Base-by-base conservation (phyloP, 2,797 vertebrate genomes). In the Sebastiscus albofasciatus region DNA sequence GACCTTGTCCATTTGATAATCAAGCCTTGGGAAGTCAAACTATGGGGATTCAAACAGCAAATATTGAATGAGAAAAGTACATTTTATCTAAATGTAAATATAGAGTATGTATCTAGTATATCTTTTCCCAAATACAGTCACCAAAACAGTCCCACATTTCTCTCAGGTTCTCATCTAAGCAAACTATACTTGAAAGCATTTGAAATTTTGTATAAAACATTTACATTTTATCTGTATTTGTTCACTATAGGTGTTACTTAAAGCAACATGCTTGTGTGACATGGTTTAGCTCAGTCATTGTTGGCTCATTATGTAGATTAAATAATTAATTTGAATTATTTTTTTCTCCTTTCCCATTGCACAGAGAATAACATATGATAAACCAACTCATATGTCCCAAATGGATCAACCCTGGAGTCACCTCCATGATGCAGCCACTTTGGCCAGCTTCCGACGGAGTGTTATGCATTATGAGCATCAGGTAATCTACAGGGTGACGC, bases 391-490 rank as follows among this genome's bases (percentile, higher is more conserved):
- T 65, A 70, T 96, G 2, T 92, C 91, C 34, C 96, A 97, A 70
- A 93, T 88, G 16, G 94, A 96, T 24, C 94, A 97, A 29, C 96
- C 97, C 1, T 97, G 97, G 97, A 91, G 83, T 67, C 95, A 92
- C 7, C 96, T 97, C 22, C 85, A 92, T 58, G 76, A 90, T 36
- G 70, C 75, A 8, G 86, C 89, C 6, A 98, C 97, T 0, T 1
- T 84, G 16, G 81, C 95, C 70, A 97, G 96, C 83, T 89, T 76
- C 59, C 92, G 78, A 36, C 87, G 87, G 64, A 93, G 88, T 18
- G 77, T 81, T 4, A 81, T 67, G 42, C 86, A 94, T 71, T 55
- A 46, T 24, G 91, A 96, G 29, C 22, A 60, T 2, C 80, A 94
- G 95, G 97, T 97, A 88, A 83, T 61, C 10, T 18, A 16, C 26